phyloP scores from a whole-genome alignment of 2,888 invertebrate genomes.

The Acleris literana region DNA sequence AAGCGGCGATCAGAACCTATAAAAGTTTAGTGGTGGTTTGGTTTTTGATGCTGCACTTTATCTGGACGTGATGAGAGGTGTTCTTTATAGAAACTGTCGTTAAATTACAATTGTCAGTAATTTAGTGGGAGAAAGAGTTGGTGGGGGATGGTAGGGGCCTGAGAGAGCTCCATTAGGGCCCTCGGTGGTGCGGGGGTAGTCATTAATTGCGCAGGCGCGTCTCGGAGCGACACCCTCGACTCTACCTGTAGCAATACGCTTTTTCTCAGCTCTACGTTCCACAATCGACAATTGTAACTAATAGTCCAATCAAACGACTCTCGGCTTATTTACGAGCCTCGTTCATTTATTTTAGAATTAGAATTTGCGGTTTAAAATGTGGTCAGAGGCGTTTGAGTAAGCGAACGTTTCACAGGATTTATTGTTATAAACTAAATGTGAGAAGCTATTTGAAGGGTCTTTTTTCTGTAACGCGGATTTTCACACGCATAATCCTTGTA shows the following conservation, averaged over 20 bases:
- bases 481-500: too few relatives aligned
- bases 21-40: slow-evolving; percentile 32
- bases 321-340: slow-evolving; percentile 29
- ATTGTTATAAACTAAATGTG: slow-evolving; percentile 12
- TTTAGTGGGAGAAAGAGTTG: slow-evolving; percentile 28
- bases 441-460: too few relatives aligned
- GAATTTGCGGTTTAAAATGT: slow-evolving; percentile 12
- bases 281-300: slow-evolving; percentile 28
- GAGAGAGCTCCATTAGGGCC: slow-evolving; percentile 53
- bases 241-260: slow-evolving; percentile 46
- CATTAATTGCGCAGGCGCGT: slow-evolving; percentile 52
- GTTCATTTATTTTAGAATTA: slow-evolving; percentile 28
- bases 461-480: too few relatives aligned
- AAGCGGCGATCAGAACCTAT: slow-evolving; percentile 32
- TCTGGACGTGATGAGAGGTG: slow-evolving; percentile 17
- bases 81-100: slow-evolving; percentile 27
- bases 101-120: slow-evolving; percentile 28
- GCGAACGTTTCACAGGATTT: slow-evolving; percentile 1
- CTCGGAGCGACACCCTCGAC: slow-evolving; percentile 43
- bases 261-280: slow-evolving; percentile 37
- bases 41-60: slow-evolving; percentile 33
- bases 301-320: slow-evolving; percentile 25
- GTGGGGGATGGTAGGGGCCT: slow-evolving; percentile 43
- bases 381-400: slow-evolving; percentile 11
- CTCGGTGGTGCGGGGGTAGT: slow-evolving; percentile 48